Evolutionary conservation across 1,140 invertebrate genomes (phyloP), one percentile per base, ranked within the genome.

Genomic region (Drosophila murphyi): DNA sequence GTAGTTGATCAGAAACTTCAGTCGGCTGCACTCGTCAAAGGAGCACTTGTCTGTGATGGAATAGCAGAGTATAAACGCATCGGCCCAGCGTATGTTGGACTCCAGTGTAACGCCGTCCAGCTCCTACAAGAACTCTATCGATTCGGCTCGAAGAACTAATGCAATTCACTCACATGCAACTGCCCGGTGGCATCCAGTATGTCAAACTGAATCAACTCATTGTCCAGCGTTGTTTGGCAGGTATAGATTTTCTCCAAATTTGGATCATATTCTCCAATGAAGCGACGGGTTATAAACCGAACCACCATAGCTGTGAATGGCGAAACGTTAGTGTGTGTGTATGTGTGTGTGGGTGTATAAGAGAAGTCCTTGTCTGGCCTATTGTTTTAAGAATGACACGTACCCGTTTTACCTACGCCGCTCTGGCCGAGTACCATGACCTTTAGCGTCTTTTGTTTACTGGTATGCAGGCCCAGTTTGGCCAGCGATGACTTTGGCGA

Each of bases 51-150:
- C 96, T 3, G 96, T 96, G 3, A 97, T 95, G 0, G 96, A 96
- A 88, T 97, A 97, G 92, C 97, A 96, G 2, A 97, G 93, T 41
- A 97, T 95, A 87, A 97, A 97, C 4, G 96, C 97, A 86, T 98
- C 96, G 12, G 96, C 96, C 95, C 96, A 97, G 39, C 96, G 93
- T 37, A 97, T 96, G 80, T 97, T 96, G 8, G 95, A 95, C 90
- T 97, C 96, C 75, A 96, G 88, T 31, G 94, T 94, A 20, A 95
- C 92, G 54, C 95, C 95, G 92, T 96, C 95, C 73, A 93, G 94
- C 93, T 96, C 95, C 95, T 96, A 83, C 5, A 59, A 3, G 2
- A 62, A 3, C 12, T 5, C 7, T n/a, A 3, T 39, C n/a, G 39
- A 62, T 62, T 54, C 5, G 5, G 35, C 12, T 34, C 7, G 3